phyloP scores from a whole-genome alignment of 2,113 vertebrate species.

The Pseudopodoces humilis region DNA sequence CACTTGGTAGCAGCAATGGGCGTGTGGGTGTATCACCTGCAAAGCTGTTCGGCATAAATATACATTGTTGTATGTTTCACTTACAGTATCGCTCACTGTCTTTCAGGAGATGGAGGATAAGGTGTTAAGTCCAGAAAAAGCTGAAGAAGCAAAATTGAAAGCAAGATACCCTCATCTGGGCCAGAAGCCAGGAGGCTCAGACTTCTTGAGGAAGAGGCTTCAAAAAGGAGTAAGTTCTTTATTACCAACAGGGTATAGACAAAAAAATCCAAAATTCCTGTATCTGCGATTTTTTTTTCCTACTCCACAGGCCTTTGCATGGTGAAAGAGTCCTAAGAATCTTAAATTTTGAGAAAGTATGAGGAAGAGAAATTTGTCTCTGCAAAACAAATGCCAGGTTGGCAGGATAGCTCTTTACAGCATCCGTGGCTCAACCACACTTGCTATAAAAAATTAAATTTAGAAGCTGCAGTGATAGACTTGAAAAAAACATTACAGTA shows the following conservation, averaged over 20 bases:
- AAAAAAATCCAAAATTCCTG: not conserved
- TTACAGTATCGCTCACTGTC: not conserved
- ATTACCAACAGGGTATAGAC: not conserved
- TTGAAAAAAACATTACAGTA: not conserved
- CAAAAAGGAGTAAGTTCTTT: slow-evolving; percentile 91
- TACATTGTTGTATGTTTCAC: not conserved
- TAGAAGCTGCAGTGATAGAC: not conserved
- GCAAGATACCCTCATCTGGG: slow-evolving; percentile 93
- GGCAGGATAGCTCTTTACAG: not conserved
- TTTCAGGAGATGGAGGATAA: slow-evolving; percentile 91
- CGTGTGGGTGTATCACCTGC: not conserved
- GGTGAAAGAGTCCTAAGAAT: not conserved
- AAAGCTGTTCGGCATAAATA: not conserved
- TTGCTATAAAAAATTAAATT: not conserved
- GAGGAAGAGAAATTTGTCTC: not conserved
- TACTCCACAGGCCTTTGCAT: rapidly evolving
- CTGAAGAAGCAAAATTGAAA: slow-evolving; percentile 96
- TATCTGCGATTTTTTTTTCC: not conserved
- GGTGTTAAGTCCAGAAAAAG: slow-evolving; percentile 91
- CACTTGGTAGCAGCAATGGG: not conserved
- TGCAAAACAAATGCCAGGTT: not conserved
- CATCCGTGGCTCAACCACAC: not conserved
- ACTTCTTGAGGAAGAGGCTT: slow-evolving; percentile 94
- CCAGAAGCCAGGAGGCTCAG: slow-evolving; percentile 93
- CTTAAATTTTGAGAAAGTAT: not conserved